Base-by-base conservation (phyloP, 2,113 vertebrate species). In the Bungarus multicinctus region DNA sequence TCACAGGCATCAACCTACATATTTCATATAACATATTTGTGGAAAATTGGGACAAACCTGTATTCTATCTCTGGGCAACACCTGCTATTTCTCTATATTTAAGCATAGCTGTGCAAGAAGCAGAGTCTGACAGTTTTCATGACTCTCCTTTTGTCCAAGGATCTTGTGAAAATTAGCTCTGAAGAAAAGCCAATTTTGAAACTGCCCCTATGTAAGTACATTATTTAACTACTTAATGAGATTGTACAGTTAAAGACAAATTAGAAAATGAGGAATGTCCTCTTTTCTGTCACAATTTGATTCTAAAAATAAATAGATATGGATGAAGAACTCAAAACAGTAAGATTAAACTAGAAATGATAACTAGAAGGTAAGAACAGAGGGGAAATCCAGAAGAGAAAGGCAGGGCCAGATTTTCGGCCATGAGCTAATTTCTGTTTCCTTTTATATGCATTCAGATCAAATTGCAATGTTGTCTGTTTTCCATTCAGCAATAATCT, bases 231-330 rank as follows among this genome's bases (percentile, higher is more conserved):
- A 23, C 18, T 43, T 87, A 50, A 52, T 4, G 39, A 52, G 22
- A 52, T 30, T 81, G 25, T 16, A 14, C 91, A 14, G 39, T 58
- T 93, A 34, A 52, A 34, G 60, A 60, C 43, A 55, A 89, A 22
- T 87, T 93, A 85, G 47, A 93, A 89, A 94, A 93, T 6, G 1
- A 88, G 18, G 69, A 81, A 58, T 1, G 0, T 58, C 57, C 89
- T 90, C 30, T 92, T 92, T 93, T 55, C 50, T 14, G 64, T 94
- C 95, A 92, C 85, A 92, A 11, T 43, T 90, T 52, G 93, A 45
- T 43, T 95, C 96, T 95, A 97, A 96, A 95, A 87, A 96, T 69
- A 0, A 91, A 94, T 91, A 94, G 92, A 22, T 94, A 54, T 22
- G 43, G 69, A 85, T 3, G 7, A 69, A 74, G 57, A 27, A 91